phyloP scores from a whole-genome alignment of 2,113 vertebrate genomes.

The Zingel zingel region DNA sequence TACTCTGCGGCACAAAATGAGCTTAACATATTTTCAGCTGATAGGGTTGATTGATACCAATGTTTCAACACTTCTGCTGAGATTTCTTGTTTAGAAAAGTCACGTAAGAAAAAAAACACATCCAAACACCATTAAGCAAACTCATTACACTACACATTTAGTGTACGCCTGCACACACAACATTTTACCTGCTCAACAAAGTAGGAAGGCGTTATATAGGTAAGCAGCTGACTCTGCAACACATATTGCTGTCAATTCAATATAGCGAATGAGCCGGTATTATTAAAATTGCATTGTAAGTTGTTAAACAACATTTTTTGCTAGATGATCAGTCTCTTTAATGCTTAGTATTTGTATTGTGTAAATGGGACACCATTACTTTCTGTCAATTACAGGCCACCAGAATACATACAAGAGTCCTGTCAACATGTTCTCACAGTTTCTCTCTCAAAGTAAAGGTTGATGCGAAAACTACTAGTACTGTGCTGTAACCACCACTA shows the following conservation, averaged over 20 bases:
- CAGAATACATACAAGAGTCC: neutral
- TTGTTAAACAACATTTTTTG: neutral
- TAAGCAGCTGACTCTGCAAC: slow-evolving; percentile 4
- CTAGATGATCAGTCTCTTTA: neutral
- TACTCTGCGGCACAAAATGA: neutral
- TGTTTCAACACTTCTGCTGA: neutral
- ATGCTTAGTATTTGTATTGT: neutral
- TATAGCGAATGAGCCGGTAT: neutral
- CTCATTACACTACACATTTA: neutral
- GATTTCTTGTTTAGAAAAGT: neutral
- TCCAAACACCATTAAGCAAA: neutral
- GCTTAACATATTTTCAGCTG: neutral
- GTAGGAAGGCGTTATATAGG: neutral
- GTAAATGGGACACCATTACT: neutral
- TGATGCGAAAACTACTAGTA: neutral
- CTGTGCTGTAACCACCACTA: neutral
- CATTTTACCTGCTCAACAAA: neutral
- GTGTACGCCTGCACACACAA: neutral
- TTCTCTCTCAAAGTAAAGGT: neutral
- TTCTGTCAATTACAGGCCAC: neutral
- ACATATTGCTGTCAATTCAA: neutral
- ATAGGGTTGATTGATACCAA: neutral
- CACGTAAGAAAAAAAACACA: neutral
- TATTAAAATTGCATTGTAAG: neutral
- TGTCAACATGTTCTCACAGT: neutral